Base-by-base conservation (phyloP, 2,888 invertebrate genomes). In the Pyrocoelia pectoralis region DNA sequence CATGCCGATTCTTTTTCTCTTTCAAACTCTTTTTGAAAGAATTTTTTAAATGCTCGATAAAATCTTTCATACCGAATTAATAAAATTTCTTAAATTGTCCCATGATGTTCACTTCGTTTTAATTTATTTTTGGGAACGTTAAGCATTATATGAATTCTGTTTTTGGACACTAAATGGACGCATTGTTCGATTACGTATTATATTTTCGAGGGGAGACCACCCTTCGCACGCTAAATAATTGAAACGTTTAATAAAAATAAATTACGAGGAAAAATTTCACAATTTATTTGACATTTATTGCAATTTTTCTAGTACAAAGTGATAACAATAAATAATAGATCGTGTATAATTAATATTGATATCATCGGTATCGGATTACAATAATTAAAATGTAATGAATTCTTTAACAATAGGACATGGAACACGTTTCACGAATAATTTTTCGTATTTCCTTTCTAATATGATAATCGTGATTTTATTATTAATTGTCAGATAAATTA, bases 91-190 rank as follows among this genome's bases (percentile, higher is more conserved):
- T 48, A 52, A 65, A 67, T 68, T 61, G 66, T 66, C 56, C 58
- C 60, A 59, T 63, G 61, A 68, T 70, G 68, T 70, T 62, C 62
- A 58, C 66, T 64, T 63, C 62, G 63, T 46, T 68, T 67, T 66
- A 68, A 68, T 70, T 66, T 59, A 50, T 28, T 54, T 50, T 57
- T 54, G 61, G 61, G 68, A 65, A 69, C 65, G 69, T 62, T 50
- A 66, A 74, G 77, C 75, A 78, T 77, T 74, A 73, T 69, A 73
- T 68, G 70, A 73, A 75, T 76, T 75, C 74, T 75, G 76, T 77
- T 78, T 79, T 79, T 75, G 74, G 76, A 70, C 74, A 74, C 77
- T 79, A 80, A 79, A 79, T 79, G 77, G 78, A 79, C 19, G 62
- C 62, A 66, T 66, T 66, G 66, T 62, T 62, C 28, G 48, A 56